A percentile compares a stretch with the other conserved stretches of the same genome.
Conservation (phyloP, 2,113 vertebrate genomes). For the Grammomys dolichurus region DNA sequence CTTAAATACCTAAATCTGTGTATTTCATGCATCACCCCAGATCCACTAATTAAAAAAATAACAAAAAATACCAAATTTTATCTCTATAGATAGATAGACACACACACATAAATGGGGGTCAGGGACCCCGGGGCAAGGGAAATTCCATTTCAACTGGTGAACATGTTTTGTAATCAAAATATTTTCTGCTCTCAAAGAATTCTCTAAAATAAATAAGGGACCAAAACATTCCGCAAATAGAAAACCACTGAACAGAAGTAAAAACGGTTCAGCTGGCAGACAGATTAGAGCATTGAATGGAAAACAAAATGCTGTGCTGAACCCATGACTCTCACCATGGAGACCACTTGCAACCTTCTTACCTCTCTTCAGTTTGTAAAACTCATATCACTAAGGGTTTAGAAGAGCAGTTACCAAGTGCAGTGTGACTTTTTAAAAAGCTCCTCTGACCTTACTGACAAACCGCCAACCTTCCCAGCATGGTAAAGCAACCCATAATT, state of each 20-base stretch:
- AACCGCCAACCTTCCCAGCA: slow-evolving; percentile 53
- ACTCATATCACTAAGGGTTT: slow-evolving; percentile 3
- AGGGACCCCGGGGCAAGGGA: neutral
- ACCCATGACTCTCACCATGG: neutral
- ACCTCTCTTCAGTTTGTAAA: slow-evolving; percentile 23
- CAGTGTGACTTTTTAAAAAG: slow-evolving; percentile 58
- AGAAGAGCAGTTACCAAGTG: slow-evolving; percentile 16
- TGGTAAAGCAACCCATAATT: neutral
- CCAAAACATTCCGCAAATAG: slow-evolving; percentile 28
- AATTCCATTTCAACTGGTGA: slow-evolving; percentile 43
- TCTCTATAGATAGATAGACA: neutral
- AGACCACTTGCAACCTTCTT: slow-evolving; percentile 28
- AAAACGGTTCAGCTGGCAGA: slow-evolving; percentile 21
- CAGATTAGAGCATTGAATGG: neutral
- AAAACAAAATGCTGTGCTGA: slow-evolving; percentile 4
- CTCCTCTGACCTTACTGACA: slow-evolving; percentile 46
- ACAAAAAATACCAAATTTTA: slow-evolving; percentile 6
- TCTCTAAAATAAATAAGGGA: slow-evolving; percentile 17
- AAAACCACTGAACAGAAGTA: slow-evolving; percentile 17
- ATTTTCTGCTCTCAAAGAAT: slow-evolving; percentile 28
- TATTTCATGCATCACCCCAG: neutral
- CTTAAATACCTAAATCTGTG: neutral
- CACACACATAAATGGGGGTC: too few relatives aligned
- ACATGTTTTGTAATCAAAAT: slow-evolving; percentile 14
- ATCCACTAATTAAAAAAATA: slow-evolving; percentile 35